Evolutionary conservation across 1,140 invertebrate genomes (phyloP), one percentile per base, ranked within the genome.

Genomic region (Dendrolimus kikuchii): DNA sequence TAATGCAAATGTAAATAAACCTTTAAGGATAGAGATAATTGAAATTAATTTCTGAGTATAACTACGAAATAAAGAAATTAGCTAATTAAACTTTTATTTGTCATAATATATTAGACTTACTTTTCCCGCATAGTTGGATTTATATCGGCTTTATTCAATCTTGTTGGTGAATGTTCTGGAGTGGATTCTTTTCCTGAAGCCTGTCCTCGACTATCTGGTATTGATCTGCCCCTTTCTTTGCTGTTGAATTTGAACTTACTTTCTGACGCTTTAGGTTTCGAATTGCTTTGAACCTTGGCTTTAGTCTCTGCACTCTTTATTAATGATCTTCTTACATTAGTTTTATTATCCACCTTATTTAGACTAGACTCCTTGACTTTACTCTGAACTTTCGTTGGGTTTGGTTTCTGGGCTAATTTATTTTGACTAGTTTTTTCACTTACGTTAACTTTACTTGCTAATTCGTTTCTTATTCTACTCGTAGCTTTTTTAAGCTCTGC

Each of bases 401-500:
- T 81, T 70, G 69, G 59, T 77, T 74, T 73, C 51, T 77, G 69
- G 60, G 52, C 69, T 66, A 69, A 61, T 77, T 71, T 75, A 65
- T 71, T 75, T 62, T 86, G 83, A 86, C 80, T 84, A 84, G 81
- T 73, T 80, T 78, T 86, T 71, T 76, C 77, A 74, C 71, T 83
- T 66, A 80, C 50, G 75, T 71, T 83, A 75, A 73, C 60, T 77
- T 76, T 86, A 86, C 55, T 77, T 53, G 71, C 77, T 81, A 86
- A 70, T 57, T 86, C 79, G 57, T 85, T 89, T 59, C 90, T 89
- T 57, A 92, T 88, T 70, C 88, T 90, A 77, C 87, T 88, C 46
- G 91, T 92, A 36, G 89, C 91, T 70, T 91, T 90, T 74, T 91
- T 89, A 38, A 93, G 74, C 77, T 93, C 92, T 37, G 89, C 88